Base-by-base conservation (phyloP, 1,140 invertebrate genomes). In the Vanessa atalanta region DNA sequence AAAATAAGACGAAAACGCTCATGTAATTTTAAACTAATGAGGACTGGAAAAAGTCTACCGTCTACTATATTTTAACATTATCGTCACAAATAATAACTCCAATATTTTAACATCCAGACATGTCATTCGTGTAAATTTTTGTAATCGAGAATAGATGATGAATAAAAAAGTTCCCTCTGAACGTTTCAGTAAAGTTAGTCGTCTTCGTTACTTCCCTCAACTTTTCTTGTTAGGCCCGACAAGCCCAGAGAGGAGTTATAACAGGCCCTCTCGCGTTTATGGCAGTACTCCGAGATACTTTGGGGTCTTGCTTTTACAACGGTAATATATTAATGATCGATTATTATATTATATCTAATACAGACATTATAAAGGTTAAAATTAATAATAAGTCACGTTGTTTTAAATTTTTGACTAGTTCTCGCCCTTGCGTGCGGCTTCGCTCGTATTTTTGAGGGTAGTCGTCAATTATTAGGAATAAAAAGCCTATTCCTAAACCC, bases 171-270 rank as follows among this genome's bases (percentile, higher is more conserved):
- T 70, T 60, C 12, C 37, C 37, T 60, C 31, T 70, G 53, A 57
- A 37, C 53, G 61, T 57, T 12, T 75, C 69, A 60, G 57, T 63
- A 20, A 69, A 63, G 61, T 65, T 66, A 15, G 61, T 57, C 53
- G 53, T 65, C 60, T 70, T 75, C 48, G 61, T 68, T 75, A 70
- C 67, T 37, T 20, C 60, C 12, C 15, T 26, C 37, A 75, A 75
- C 61, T 75, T 75, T 75, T 75, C 73, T 75, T 75, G 73, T 75
- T 75, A 75, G 68, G 63, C 60, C 43, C 61, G 73, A 75, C 73
- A 75, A 70, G 61, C 64, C 48, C 63, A 64, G 16, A 16, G 53
- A 26, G 53, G 60, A 75, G 67, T 75, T 75, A 65, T 70, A 75
- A 75, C 67, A 75, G 73, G 68, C 48, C 66, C 70, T 53, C 63